Conservation (phyloP, 1,140 invertebrate genomes). For the Rhizoglyphus robini region DNA sequence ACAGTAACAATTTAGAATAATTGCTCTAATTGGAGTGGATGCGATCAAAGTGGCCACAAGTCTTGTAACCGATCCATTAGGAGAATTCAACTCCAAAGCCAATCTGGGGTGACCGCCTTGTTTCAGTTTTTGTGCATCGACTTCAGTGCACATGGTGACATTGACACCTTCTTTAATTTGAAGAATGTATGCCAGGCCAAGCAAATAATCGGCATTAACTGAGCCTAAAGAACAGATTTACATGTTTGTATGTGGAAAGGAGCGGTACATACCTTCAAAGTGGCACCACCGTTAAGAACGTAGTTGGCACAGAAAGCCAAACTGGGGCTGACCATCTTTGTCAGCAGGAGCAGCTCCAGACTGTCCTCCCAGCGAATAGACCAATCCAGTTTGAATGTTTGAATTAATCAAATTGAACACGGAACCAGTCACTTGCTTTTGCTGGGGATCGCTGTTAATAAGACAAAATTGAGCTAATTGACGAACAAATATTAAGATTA, state of each 20-base stretch:
- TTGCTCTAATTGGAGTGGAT: no score
- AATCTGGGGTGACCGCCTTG: slow-evolving; percentile 4
- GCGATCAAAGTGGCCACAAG: no score
- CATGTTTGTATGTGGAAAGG: neutral
- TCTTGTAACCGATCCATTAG: no score
- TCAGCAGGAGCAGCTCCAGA: neutral
- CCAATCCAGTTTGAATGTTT: neutral
- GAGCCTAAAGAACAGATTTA: neutral
- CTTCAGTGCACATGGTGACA: neutral
- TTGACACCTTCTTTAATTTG: neutral
- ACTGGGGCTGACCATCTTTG: neutral
- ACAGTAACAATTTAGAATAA: no score
- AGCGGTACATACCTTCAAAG: neutral
- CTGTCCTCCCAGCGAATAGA: neutral
- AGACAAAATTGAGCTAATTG: neutral
- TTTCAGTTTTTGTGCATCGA: slow-evolving; percentile 2
- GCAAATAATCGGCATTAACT: neutral
- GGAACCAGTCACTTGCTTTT: neutral
- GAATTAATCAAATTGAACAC: slow-evolving; percentile 3
- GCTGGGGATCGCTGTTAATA: neutral
- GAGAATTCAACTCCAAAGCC: neutral
- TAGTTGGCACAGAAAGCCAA: neutral
- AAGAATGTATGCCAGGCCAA: slow-evolving; percentile 3
- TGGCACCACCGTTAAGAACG: neutral
- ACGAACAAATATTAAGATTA: neutral